phyloP scores from a whole-genome alignment of 2,113 vertebrate species.

The Mustela lutreola region DNA sequence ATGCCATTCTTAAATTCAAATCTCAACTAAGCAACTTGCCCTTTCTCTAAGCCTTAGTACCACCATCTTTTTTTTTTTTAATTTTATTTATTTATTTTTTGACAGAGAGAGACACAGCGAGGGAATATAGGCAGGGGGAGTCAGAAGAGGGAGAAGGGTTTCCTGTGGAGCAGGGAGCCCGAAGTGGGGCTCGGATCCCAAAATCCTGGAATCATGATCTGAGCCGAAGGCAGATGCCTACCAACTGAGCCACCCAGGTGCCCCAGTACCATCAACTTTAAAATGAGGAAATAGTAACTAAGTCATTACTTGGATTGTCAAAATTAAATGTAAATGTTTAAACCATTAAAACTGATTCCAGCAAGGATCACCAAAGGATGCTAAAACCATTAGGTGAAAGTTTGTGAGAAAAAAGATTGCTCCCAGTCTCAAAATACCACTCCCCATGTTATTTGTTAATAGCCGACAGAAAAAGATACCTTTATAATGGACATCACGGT shows the following conservation, averaged over 20 bases:
- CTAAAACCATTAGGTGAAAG: conserved; percentile 17
- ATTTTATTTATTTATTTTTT: no score
- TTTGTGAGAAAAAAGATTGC: neutral
- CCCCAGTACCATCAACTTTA: neutral
- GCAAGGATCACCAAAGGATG: conserved; percentile 18
- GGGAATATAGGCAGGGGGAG: no score
- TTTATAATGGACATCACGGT: neutral
- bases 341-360: neutral
- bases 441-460: neutral
- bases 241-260: no score
- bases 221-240: no score
- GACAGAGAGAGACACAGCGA: no score
- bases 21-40: neutral
- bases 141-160: no score
- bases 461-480: neutral
- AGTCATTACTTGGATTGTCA: neutral
- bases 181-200: no score
- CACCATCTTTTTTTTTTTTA: neutral
- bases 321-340: neutral
- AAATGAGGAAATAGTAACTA: neutral
- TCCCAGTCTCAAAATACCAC: neutral
- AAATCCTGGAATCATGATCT: no score
- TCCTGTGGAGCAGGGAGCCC: no score
- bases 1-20: conserved; percentile 3
- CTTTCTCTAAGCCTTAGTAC: neutral